These are phyloP conservation scores for Mustela nigripes DNA, from an alignment of 2,113 vertebrate genomes.

Conservation along the genomic window DNA sequence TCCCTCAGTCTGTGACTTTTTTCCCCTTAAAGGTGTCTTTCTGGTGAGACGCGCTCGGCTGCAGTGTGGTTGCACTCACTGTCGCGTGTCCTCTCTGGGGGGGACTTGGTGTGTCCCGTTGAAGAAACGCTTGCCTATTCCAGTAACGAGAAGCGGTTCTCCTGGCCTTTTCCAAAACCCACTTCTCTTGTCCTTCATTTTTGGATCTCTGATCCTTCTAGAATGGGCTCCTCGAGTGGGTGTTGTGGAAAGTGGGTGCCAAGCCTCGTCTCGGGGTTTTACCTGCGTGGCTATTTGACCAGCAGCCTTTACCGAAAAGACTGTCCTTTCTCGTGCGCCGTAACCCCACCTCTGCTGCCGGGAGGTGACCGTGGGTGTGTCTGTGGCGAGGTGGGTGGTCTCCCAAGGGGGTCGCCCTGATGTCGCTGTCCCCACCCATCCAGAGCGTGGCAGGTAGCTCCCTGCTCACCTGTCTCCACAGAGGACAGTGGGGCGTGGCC, in stretches of 20 bases:
- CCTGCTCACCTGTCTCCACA: accelerated
- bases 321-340: neutral
- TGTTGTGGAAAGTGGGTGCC: neutral
- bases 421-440: too few species aligned
- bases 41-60: neutral
- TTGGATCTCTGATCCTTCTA: neutral
- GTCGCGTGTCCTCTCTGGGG: neutral
- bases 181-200: neutral
- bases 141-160: neutral
- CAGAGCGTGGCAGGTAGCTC: accelerated
- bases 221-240: neutral
- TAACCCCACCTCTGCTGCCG: neutral
- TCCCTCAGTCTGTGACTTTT: neutral
- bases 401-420: neutral
- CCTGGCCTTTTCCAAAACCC: neutral
- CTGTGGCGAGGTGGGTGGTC: neutral
- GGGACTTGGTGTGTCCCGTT: neutral
- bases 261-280: neutral
- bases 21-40: neutral
- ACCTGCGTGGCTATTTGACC: neutral
- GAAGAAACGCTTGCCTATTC: neutral
- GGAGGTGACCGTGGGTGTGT: neutral
- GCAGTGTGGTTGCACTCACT: neutral
- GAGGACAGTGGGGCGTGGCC: neutral
- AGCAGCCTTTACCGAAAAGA: neutral